Base-by-base conservation (phyloP, 2,888 invertebrate species). In the Melieria crassipennis region DNA sequence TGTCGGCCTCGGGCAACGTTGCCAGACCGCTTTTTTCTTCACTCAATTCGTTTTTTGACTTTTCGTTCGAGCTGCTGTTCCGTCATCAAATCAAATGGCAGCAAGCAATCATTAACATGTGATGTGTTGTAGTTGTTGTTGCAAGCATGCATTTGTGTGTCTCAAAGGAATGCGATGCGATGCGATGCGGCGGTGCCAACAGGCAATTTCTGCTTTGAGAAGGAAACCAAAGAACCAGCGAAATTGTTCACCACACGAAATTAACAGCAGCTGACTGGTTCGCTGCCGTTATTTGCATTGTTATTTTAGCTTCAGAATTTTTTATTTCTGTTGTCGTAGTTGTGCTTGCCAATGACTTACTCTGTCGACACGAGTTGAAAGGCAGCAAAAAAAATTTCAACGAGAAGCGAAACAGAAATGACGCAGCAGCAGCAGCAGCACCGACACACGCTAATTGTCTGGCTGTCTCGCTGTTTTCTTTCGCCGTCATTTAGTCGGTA, bases 161-260 rank as follows among this genome's bases (percentile, higher is more conserved):
- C 7, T 30, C 30, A 30, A 30, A 30, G 30, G 13, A 57, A 57
- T 2, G 13, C 7, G 10, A 58, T 5, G 30, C 4, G 58, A 58
- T 58, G 58, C 58, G 30, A 30, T 30, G 30, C 16, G 42, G 11
- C 13, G 52, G 11, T 69, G 47, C 30, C 11, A 6, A 42, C 45
- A n/a, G 16, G 43, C 7, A 56, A n/a, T 13, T 16, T n/a, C 13
- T 61, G 11, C 13, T 16, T 7, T 42, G 4, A 46, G n/a, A 48
- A 11, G 75, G 79, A 75, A 77, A 75, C 75, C 75, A 74, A 75
- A 30, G 1, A 30, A 30, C 30, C 30, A 30, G 30, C 30, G 76
- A 83, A 83, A 83, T 83, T 83, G 83, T 81, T 84, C 82, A 84
- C 83, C 83, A 81, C 84, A 83, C 79, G 71, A 74, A 76, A 76